These are phyloP conservation scores for Cryptus viduatorius DNA, from an alignment of 2,888 invertebrate genomes.

Conservation along the genomic window DNA sequence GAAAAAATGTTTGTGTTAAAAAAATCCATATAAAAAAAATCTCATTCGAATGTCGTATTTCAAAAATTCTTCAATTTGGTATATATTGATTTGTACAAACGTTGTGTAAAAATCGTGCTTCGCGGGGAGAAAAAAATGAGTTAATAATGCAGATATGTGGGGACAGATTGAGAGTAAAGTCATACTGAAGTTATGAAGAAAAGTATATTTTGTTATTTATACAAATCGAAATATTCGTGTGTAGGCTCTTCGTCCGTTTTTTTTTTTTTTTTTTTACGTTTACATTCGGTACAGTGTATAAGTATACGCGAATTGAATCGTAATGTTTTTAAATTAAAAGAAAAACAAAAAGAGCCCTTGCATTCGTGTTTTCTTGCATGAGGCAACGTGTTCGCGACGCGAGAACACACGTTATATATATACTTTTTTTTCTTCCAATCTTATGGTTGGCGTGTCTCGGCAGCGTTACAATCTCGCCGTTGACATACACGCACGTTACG, in stretches of 20 bases:
- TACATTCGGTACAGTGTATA: conserved; percentile 62
- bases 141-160: no score
- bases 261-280: conserved; percentile 5
- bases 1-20: no score
- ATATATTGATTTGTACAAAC: no score
- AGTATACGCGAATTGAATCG: conserved; percentile 44
- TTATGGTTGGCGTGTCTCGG: conserved; percentile 53
- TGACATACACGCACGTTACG: conserved; percentile 51
- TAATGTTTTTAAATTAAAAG: conserved; percentile 29
- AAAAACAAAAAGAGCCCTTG: conserved; percentile 52
- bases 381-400: conserved; percentile 11
- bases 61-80: no score
- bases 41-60: no score
- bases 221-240: conserved; percentile 67
- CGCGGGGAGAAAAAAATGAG: background rate
- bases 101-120: no score
- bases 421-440: conserved; percentile 38
- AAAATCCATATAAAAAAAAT: no score
- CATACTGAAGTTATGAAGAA: conserved; percentile 62
- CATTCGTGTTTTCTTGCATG: conserved; percentile 6
- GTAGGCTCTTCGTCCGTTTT: conserved; percentile 46
- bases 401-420: conserved; percentile 35
- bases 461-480: conserved; percentile 32
- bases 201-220: conserved; percentile 70
- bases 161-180: conserved; percentile 9